These are phyloP conservation scores for Oppia nitens DNA, from an alignment of 1,140 invertebrate genomes.

Conservation along the genomic window DNA sequence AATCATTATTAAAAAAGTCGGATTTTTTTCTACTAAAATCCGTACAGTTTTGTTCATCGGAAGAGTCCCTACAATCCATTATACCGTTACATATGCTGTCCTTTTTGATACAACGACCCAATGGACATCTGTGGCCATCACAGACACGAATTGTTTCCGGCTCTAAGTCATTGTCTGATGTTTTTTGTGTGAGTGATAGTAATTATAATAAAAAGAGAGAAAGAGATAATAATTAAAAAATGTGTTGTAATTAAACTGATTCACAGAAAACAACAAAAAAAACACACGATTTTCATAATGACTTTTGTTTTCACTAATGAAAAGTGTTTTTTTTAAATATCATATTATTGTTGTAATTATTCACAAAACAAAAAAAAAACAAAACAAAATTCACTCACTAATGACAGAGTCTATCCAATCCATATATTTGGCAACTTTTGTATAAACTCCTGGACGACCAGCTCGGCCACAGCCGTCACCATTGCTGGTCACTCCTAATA, in stretches of 20 bases:
- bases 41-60: slow-evolving; percentile 22
- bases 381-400: not conserved
- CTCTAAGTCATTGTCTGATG: not conserved
- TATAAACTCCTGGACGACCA: slow-evolving; percentile 48
- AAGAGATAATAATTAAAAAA: not conserved
- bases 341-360: not conserved
- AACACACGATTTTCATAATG: not conserved
- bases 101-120: slow-evolving; percentile 52
- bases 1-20: no score
- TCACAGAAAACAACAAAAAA: not conserved
- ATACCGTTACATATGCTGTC: slow-evolving; percentile 54
- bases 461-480: slow-evolving; percentile 42
- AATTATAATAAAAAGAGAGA: not conserved
- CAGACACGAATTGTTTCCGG: not conserved
- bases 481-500: slow-evolving; percentile 50
- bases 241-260: not conserved
- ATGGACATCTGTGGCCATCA: slow-evolving; percentile 46
- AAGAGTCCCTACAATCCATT: slow-evolving; percentile 40
- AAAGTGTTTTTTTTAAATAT: not conserved
- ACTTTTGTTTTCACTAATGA: not conserved
- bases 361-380: not conserved
- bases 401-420: slow-evolving; percentile 17
- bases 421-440: slow-evolving; percentile 25
- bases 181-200: not conserved
- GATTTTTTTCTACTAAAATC: not conserved